Evolutionary conservation across 1,140 invertebrate species (phyloP).

Genomic region (Drosophila chauvacae): DNA sequence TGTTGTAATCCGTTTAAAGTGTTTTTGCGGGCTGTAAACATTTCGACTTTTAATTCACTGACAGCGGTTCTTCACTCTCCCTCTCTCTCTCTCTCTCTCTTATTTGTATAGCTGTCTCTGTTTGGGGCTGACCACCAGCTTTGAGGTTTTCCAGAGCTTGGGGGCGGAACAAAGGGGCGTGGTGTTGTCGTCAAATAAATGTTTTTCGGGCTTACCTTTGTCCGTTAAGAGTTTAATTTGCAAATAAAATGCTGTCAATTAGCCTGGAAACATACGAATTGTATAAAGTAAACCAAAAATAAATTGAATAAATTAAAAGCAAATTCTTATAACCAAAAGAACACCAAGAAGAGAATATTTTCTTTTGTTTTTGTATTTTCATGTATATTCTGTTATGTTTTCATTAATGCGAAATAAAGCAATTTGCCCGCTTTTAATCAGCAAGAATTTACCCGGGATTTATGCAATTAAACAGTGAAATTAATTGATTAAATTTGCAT

Average conservation of each 20-base stretch:
- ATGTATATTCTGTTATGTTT: neutral
- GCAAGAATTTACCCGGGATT: neutral
- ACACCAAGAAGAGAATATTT: neutral
- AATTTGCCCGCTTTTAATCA: neutral
- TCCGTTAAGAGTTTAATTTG: constrained; percentile 33
- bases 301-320: neutral
- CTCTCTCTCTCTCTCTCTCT: neutral
- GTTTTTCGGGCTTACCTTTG: neutral
- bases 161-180: neutral
- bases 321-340: neutral
- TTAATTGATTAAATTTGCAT: constrained; percentile 19
- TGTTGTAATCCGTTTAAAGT: constrained; percentile 63
- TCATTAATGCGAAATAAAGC: neutral
- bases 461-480: neutral
- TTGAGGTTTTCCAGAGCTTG: constrained; percentile 27
- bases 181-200: constrained; percentile 1
- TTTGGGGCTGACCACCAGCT: constrained; percentile 26
- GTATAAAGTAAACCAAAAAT: neutral
- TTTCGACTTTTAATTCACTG: constrained; percentile 64
- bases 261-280: neutral
- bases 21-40: constrained; percentile 58
- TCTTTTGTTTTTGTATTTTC: neutral
- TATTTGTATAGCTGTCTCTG: constrained; percentile 9
- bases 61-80: constrained; percentile 16
- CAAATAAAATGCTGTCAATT: constrained; percentile 40